Evolutionary conservation across 2,888 invertebrate species (phyloP), one percentile per base, ranked within the genome.

Genomic region (Omphaloscelis lunosa): DNA sequence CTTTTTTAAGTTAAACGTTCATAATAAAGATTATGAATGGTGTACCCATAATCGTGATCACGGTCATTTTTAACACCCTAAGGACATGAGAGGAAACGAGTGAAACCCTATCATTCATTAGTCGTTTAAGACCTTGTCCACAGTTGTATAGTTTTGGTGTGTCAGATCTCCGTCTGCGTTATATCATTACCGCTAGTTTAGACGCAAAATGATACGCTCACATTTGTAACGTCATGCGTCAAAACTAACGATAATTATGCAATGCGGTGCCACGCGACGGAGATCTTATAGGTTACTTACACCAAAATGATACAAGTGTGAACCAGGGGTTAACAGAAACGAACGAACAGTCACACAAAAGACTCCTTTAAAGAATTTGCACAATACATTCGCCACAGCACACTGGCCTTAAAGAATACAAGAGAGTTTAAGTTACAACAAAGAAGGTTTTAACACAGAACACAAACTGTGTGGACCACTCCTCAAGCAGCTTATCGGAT

Each of bases 401-500:
- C 48, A 63, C 27, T 66, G 65, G 48, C 41, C 71, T 69, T 56
- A 34, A 65, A 48, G 59, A 81, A 81, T 69, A 79, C 61, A 77
- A 61, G 17, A 81, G 61, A 72, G 77, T 73, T 70, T 73, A 72
- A 72, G 82, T 56, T 66, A 71, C 75, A 72, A 80, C 69, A 83
- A 83, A 85, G 73, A 59, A 81, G 79, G 74, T 84, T 87, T 85
- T 82, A 84, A 81, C 70, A 73, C 72, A 72, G 27, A 81, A 58
- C 74, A 77, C 75, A 80, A 72, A 83, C 81, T 80, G 76, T 75
- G 75, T 84, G 75, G 67, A 65, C 76, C 75, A 85, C 59, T 56
- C 66, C 72, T 81, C 79, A 88, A 88, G 79, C 80, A 75, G 89
- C 89, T 88, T 89, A 87, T 87, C 67, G 88, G 67, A 75, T 80